Conservation (phyloP, 2,797 vertebrate species). For the Oryzias dopingdopingensis region DNA sequence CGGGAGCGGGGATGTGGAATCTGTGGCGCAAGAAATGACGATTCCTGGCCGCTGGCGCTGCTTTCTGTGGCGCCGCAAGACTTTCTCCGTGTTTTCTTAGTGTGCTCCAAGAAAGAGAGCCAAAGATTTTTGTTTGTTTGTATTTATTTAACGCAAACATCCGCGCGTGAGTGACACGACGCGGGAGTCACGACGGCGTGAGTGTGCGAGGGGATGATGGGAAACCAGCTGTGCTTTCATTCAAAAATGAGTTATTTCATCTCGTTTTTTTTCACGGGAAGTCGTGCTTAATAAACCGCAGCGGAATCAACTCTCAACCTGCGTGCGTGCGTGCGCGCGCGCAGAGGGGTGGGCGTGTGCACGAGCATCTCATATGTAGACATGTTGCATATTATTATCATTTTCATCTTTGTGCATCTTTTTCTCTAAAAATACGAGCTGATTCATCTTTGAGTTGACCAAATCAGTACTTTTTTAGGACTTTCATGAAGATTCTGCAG, state of each 20-base stretch:
- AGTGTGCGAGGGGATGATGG: slow-evolving; percentile 41
- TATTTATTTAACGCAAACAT: slow-evolving; percentile 32
- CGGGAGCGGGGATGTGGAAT: slow-evolving; percentile 18
- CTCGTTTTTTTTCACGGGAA: slow-evolving; percentile 51
- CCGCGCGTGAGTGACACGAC: slow-evolving; percentile 52
- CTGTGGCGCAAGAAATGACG: slow-evolving; percentile 6
- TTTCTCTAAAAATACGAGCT: too few species aligned
- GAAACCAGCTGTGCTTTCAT: slow-evolving; percentile 51
- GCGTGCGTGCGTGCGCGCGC: slow-evolving; percentile 38
- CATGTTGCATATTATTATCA: too few species aligned
- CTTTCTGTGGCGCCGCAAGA: slow-evolving; percentile 18
- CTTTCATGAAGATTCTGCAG: too few species aligned
- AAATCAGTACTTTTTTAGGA: too few species aligned
- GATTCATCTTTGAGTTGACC: too few species aligned
- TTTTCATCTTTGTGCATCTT: background rate
- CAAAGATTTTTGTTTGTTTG: slow-evolving; percentile 17
- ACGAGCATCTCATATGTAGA: too few species aligned
- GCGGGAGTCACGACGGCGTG: slow-evolving; percentile 64
- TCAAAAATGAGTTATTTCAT: slow-evolving; percentile 57
- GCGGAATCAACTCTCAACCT: slow-evolving; percentile 35
- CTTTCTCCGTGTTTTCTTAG: slow-evolving; percentile 21
- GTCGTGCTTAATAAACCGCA: slow-evolving; percentile 51
- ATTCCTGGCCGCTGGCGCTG: slow-evolving; percentile 17
- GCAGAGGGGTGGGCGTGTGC: too few species aligned
- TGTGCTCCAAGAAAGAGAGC: slow-evolving; percentile 3